These are phyloP conservation scores for Palythoa grandis DNA, from an alignment of 92 coral and sea anemone species.

Conservation along the genomic window DNA sequence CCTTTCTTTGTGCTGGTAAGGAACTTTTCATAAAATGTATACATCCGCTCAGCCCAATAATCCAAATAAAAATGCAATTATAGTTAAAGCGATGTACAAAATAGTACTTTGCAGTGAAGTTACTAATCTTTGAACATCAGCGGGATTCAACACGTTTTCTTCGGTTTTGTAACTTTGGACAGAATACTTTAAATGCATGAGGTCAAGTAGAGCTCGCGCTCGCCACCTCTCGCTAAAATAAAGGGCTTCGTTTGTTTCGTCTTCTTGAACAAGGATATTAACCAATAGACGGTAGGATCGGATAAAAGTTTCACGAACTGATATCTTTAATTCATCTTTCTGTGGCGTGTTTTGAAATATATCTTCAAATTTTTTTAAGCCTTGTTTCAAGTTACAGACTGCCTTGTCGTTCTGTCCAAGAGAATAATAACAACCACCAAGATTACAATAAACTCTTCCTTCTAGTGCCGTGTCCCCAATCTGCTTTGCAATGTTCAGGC, in stretches of 20 bases:
- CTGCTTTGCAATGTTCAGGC: neutral
- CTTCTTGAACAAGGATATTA: neutral
- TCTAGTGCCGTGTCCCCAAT: neutral
- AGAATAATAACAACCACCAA: neutral
- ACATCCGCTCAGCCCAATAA: neutral
- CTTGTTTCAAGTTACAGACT: neutral
- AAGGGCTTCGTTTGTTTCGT: neutral
- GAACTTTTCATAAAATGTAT: neutral
- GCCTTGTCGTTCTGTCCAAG: neutral
- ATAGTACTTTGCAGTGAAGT: slow-evolving; percentile 5
- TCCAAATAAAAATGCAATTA: neutral
- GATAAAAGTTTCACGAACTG: neutral
- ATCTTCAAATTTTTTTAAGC: neutral
- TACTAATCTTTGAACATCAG: neutral
- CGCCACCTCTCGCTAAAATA: neutral
- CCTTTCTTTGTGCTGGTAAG: neutral
- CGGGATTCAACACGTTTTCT: neutral
- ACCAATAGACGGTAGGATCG: neutral
- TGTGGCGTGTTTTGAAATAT: neutral
- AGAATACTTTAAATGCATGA: neutral
- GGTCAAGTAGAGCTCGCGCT: slow-evolving; percentile 2
- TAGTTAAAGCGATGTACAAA: neutral
- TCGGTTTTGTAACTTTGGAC: neutral
- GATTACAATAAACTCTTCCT: neutral
- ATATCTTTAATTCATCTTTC: neutral